Conservation (phyloP, 1,140 invertebrate genomes). For the Brachionus rotundiformis region DNA sequence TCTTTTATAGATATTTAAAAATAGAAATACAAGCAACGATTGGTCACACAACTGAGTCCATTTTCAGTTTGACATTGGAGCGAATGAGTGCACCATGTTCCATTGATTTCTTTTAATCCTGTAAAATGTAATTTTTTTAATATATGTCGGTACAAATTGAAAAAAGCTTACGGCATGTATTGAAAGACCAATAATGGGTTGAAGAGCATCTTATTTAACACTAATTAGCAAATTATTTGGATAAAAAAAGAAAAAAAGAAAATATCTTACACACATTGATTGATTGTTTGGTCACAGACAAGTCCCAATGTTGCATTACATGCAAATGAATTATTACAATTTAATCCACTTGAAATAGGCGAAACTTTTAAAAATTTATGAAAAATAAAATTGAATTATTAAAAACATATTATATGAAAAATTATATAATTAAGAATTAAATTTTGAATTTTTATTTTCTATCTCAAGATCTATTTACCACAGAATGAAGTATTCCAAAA, state of each 20-base stretch:
- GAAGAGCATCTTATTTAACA: neutral
- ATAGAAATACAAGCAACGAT: neutral
- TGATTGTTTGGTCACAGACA: neutral
- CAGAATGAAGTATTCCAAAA: conserved; percentile 2
- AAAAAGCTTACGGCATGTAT: neutral
- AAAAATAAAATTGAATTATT: too few species aligned
- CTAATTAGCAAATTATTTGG: too few species aligned
- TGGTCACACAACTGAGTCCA: neutral
- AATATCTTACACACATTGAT: neutral
- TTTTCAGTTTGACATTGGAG: conserved; percentile 43
- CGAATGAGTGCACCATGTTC: neutral
- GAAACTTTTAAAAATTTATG: neutral
- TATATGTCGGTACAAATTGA: neutral
- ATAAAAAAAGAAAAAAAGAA: neutral
- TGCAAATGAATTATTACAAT: neutral
- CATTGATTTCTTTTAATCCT: conserved; percentile 24
- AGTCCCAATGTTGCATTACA: neutral
- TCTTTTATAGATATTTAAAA: neutral
- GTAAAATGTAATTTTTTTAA: neutral
- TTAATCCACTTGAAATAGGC: neutral
- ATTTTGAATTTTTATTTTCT: too few species aligned
- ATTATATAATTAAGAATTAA: too few species aligned
- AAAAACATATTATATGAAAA: too few species aligned
- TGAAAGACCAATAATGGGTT: neutral
- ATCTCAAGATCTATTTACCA: neutral